phyloP scores from a whole-genome alignment of 2,113 vertebrate genomes.

The Corythaixoides concolor region DNA sequence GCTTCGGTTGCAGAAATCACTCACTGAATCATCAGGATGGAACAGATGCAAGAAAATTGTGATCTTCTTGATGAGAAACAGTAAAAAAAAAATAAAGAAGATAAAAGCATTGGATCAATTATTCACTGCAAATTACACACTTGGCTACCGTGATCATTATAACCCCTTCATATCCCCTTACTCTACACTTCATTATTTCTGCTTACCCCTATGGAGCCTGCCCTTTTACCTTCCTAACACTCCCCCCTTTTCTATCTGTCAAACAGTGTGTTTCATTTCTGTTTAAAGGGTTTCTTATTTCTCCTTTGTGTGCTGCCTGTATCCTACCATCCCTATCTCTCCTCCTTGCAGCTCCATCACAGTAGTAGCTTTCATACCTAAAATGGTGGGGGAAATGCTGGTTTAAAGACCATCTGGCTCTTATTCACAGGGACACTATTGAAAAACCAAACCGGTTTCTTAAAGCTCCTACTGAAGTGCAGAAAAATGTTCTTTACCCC shows the following conservation, averaged over 20 bases:
- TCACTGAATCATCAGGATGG: slow-evolving; percentile 35
- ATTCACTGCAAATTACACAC: slow-evolving; percentile 43
- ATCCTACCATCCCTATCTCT: slow-evolving; percentile 29
- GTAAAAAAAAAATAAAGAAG: neutral
- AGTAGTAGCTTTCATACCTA: slow-evolving; percentile 55
- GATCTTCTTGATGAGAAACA: slow-evolving; percentile 29
- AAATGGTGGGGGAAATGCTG: slow-evolving; percentile 31
- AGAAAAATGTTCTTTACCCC: neutral
- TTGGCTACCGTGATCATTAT: slow-evolving; percentile 8
- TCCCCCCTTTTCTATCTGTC: slow-evolving; percentile 47
- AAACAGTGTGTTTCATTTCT: slow-evolving; percentile 43
- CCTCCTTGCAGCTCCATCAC: neutral
- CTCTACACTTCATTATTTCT: slow-evolving; percentile 25
- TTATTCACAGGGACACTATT: slow-evolving; percentile 40
- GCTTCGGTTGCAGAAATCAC: slow-evolving; percentile 33
- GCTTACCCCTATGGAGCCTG: neutral
- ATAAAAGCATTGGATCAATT: slow-evolving; percentile 16
- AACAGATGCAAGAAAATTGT: slow-evolving; percentile 55
- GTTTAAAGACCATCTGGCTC: slow-evolving; percentile 39
- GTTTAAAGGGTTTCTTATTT: slow-evolving; percentile 59
- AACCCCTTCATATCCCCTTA: neutral
- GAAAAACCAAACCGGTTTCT: slow-evolving; percentile 41
- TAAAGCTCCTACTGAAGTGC: slow-evolving; percentile 35
- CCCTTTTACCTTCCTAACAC: slow-evolving; percentile 50
- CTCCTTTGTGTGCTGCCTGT: slow-evolving; percentile 40